Conservation (phyloP, 2,888 invertebrate genomes). For the Rhodophaea formosa region DNA sequence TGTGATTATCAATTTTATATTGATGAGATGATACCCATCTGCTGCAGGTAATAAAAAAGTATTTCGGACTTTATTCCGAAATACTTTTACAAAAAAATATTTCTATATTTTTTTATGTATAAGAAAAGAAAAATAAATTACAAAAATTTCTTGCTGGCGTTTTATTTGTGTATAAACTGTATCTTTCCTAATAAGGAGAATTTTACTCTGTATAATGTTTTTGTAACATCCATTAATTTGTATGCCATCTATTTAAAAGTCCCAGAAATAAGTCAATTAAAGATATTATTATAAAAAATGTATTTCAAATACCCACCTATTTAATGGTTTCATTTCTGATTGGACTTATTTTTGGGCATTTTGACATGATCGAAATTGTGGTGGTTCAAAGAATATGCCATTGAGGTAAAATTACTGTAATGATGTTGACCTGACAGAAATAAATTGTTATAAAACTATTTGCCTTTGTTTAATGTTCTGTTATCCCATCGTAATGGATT, state of each 20-base stretch:
- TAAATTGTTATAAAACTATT: constrained; percentile 18
- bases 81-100: background rate
- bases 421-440: constrained; percentile 18
- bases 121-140: no score
- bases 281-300: background rate
- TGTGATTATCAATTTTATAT: background rate
- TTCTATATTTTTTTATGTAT: no score
- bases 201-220: no score
- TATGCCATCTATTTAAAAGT: background rate
- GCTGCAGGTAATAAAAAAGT: constrained; percentile 5
- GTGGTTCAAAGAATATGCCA: background rate
- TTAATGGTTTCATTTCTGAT: background rate
- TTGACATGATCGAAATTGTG: background rate
- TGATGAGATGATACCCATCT: background rate
- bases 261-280: background rate
- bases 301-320: background rate
- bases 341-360: background rate
- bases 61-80: constrained; percentile 3
- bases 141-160: no score
- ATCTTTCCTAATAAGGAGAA: no score
- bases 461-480: constrained; percentile 23
- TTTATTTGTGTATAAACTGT: no score
- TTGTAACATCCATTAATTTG: no score
- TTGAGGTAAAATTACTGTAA: no score
- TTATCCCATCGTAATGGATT: constrained; percentile 12